Base-by-base conservation (phyloP, 2,797 vertebrate species). In the Oophaga sylvatica region DNA sequence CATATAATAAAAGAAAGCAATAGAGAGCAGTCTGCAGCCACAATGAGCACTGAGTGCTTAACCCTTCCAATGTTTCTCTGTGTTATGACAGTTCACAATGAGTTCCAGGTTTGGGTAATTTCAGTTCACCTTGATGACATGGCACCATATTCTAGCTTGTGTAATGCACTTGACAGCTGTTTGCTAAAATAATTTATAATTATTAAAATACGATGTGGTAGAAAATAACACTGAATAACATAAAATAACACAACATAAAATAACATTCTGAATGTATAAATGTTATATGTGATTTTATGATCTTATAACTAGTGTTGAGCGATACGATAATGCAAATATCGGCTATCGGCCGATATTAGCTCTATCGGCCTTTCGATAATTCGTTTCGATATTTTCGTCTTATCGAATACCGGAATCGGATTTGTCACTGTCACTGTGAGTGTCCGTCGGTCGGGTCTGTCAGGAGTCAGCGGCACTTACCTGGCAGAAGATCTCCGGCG, bases 1-100 rank as follows among this genome's bases (percentile, higher is more conserved):
- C 84, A 83, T 86, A 86, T 83, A 83, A 87, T 86, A 83, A 89
- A 86, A 81, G 84, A 87, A 82, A 87, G 84, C 81, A 71, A 89
- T 76, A 80, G 84, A 86, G 84, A 80, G 56, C 80, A 89, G 65
- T 86, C 73, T 83, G 73, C 80, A 83, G 75, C 81, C 70, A 48
- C 79, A 89, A 77, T 82, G 79, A 71, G 59, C 59, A 71, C 62
- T 60, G 48, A 83, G 84, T 65, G 73, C 80, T 86, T 89, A 89
- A 89, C 88, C 88, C 84, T 86, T 86, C 70, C n/a, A n/a, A 76
- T 53, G 35, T 63, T 71, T 59, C 53, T 71, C 48, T 13, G 12
- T 87, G 53, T 16, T 77, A 70, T 81, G 78, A 87, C 71, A 87
- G 57, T 22, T 80, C 19, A 41, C 35, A 73, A 87, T 17, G 59